Percentiles rank a stretch among this genome's conserved stretches.
phyloP scores from a whole-genome alignment of 2,797 vertebrate genomes.

The Lacerta bilineata region DNA sequence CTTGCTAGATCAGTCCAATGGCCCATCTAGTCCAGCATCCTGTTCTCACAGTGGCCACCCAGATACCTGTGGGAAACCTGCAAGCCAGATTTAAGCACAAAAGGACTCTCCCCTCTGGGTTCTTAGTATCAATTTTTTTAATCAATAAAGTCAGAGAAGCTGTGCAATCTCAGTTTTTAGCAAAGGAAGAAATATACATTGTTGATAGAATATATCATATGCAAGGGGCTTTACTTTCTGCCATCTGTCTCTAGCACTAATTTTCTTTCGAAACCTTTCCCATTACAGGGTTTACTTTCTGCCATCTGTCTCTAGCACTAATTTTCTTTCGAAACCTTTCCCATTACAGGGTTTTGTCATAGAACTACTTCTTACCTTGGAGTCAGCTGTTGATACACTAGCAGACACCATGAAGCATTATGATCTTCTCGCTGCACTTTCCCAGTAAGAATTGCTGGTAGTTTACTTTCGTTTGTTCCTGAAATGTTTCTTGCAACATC shows the following conservation, averaged over 20 bases:
- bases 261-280: conserved; percentile 30
- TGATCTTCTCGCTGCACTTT: conserved; percentile 94
- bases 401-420: conserved; percentile 98
- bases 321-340: conserved; percentile 30
- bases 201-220: not conserved
- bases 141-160: not conserved
- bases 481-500: not conserved
- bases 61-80: too few species aligned
- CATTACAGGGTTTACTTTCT: conserved; percentile 92
- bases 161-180: not conserved
- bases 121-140: too few species aligned
- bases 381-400: conserved; percentile 96
- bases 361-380: conserved; percentile 96
- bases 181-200: not conserved
- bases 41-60: too few species aligned
- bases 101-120: too few species aligned
- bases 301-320: not conserved
- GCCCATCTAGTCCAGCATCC: too few species aligned
- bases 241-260: not conserved
- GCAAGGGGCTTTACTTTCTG: not conserved
- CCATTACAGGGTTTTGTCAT: conserved; percentile 93
- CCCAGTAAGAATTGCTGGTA: conserved; percentile 88
- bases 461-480: not conserved
- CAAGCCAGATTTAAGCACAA: too few species aligned
- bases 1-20: too few species aligned